Percentiles rank a stretch among this genome's conserved stretches.
These are phyloP conservation scores for Cathartes aura DNA, from an alignment of 2,113 vertebrate species.

Conservation along the genomic window DNA sequence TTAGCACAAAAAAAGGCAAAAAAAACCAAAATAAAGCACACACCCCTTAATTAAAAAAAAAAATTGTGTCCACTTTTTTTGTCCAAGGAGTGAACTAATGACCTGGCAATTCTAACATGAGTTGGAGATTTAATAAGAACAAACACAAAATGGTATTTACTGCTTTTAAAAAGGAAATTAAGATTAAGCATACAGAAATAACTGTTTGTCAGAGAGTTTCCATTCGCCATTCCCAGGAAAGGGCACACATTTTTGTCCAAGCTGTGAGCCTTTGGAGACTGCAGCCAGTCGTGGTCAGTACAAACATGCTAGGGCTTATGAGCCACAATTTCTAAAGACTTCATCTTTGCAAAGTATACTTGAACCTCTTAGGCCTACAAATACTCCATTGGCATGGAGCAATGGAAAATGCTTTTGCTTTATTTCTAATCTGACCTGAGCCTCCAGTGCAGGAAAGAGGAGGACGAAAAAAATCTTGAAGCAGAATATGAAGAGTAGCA, in stretches of 20 bases:
- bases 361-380: neutral
- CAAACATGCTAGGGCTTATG: neutral
- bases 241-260: neutral
- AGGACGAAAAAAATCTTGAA: neutral
- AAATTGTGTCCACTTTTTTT: fast-evolving
- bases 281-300: fast-evolving
- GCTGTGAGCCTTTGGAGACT: neutral
- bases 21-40: neutral
- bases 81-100: neutral
- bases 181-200: neutral
- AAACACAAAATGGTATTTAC: neutral
- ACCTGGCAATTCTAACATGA: neutral
- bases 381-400: neutral
- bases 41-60: neutral
- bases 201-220: neutral
- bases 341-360: neutral
- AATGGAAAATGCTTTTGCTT: neutral
- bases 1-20: neutral
- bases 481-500: neutral
- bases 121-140: neutral
- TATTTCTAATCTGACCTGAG: neutral
- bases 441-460: neutral
- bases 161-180: neutral
- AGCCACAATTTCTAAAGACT: neutral
- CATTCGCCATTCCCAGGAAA: neutral